Percentiles rank a stretch among this genome's conserved stretches.
Conservation (phyloP, 2,113 vertebrate genomes). For the Nannospalax galili region DNA sequence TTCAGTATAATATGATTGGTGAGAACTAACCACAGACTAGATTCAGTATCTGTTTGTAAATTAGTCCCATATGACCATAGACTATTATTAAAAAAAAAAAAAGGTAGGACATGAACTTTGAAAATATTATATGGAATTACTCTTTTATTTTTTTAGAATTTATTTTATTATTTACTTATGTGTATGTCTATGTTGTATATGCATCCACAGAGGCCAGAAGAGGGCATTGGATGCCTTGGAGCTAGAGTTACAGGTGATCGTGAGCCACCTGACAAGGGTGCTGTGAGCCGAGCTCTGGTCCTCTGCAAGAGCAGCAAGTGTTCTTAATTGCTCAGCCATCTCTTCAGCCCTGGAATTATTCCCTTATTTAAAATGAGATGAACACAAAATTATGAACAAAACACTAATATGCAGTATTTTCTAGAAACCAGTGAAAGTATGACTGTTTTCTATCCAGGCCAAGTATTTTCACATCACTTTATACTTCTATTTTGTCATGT, state of each 20-base stretch:
- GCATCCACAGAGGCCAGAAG: background rate
- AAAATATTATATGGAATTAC: conserved; percentile 43
- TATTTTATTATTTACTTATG: background rate
- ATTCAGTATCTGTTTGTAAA: conserved; percentile 45
- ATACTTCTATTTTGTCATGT: background rate
- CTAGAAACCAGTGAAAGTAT: conserved; percentile 31
- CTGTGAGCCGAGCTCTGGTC: background rate
- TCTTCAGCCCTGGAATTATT: background rate
- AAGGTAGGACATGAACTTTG: conserved; percentile 31
- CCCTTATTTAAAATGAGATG: conserved; percentile 31
- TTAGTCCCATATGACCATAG: background rate
- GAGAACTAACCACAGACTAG: conserved; percentile 40
- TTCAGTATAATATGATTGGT: background rate
- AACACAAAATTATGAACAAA: conserved; percentile 30
- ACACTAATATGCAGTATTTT: background rate
- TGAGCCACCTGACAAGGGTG: background rate
- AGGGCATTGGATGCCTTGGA: background rate
- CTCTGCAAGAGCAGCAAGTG: background rate
- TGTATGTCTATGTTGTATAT: background rate
- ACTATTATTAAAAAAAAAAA: background rate
- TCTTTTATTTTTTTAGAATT: background rate
- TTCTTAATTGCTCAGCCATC: background rate
- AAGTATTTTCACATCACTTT: conserved; percentile 22
- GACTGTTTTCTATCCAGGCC: conserved; percentile 37
- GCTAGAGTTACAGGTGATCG: no score